Evolutionary conservation across 2,113 vertebrate genomes (phyloP), one percentile per base, ranked within the genome.

Genomic region (Nesoenas mayeri): DNA sequence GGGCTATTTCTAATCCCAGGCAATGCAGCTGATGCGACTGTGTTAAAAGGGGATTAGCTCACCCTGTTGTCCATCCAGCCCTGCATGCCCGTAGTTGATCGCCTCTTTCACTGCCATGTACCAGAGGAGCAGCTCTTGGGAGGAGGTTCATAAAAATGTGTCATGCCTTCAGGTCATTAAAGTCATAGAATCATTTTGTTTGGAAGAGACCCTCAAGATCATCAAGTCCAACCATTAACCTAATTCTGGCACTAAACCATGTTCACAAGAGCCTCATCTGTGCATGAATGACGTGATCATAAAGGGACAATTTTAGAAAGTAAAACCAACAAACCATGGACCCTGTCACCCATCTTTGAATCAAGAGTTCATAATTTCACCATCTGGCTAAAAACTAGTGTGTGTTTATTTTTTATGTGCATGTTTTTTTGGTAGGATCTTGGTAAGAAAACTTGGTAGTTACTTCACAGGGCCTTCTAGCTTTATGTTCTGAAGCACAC

Each of bases 11-110:
- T 70, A 24, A 10, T 77, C 20, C 69, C n/a, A 50, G n/a, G 44
- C 48, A 25, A 2, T 42, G 40, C 48, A 53, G 77, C 72, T 48
- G 29, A 8, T 80, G 64, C 1, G 3, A 1, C 64, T 50, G 11
- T 14, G 34, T 47, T 38, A 28, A 20, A n/a, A 40, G 12, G 29
- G 60, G 36, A 13, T 71, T 36, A 17, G 17, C 29, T 91, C 31
- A 29, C 9, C 16, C 44, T 17, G 10, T 26, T 56, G 48, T 31
- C n/a, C 88, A 32, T 64, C 65, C 47, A 78, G 36, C 31, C 73
- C 5, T 36, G 0, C 0, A 0, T 57, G 54, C 13, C 32, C 22
- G 13, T 18, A 7, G 40, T 11, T 31, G 51, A 0, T 44, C 3
- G 2, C 26, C 31, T 53, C 26, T 81, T 44, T 6, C 54, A 8